Percentiles rank a stretch among this genome's conserved stretches.
Evolutionary conservation across 2,888 invertebrate genomes (phyloP).

Genomic region (Phyto melanocephala): DNA sequence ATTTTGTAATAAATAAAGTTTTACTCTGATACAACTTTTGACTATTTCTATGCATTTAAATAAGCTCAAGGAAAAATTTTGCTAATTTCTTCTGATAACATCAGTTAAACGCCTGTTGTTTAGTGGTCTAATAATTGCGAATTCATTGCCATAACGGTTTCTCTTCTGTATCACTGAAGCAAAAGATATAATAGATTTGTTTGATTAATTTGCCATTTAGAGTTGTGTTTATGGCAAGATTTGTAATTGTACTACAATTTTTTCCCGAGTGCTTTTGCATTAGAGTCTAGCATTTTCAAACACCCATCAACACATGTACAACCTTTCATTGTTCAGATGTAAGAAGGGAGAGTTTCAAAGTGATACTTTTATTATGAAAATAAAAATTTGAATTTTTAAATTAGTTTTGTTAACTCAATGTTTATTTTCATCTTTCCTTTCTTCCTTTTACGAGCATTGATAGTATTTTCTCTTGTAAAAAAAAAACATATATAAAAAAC

Average conservation of each 20-base stretch:
- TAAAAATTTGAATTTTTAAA: slow-evolving; percentile 79
- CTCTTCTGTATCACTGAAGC: too few relatives aligned
- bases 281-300: too few relatives aligned
- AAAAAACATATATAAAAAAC: slow-evolving; percentile 2
- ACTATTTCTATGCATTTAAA: slow-evolving; percentile 28
- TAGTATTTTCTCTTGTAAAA: neutral
- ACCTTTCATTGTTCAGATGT: neutral
- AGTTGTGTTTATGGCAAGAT: too few relatives aligned
- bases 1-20: slow-evolving; percentile 43
- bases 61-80: neutral
- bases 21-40: slow-evolving; percentile 3
- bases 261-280: neutral
- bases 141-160: too few relatives aligned
- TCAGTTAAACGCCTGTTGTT: neutral
- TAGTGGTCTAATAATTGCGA: too few relatives aligned
- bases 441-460: slow-evolving; percentile 26
- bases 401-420: slow-evolving; percentile 78
- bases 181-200: too few relatives aligned
- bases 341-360: slow-evolving; percentile 20
- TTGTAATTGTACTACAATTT: neutral
- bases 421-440: neutral
- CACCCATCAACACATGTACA: neutral
- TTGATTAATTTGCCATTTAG: too few relatives aligned
- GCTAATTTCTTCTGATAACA: neutral
- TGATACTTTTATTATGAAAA: slow-evolving; percentile 65